These are phyloP conservation scores for Mormyrus hasselquistii DNA, from an alignment of 2,797 vertebrate genomes.

Conservation along the genomic window DNA sequence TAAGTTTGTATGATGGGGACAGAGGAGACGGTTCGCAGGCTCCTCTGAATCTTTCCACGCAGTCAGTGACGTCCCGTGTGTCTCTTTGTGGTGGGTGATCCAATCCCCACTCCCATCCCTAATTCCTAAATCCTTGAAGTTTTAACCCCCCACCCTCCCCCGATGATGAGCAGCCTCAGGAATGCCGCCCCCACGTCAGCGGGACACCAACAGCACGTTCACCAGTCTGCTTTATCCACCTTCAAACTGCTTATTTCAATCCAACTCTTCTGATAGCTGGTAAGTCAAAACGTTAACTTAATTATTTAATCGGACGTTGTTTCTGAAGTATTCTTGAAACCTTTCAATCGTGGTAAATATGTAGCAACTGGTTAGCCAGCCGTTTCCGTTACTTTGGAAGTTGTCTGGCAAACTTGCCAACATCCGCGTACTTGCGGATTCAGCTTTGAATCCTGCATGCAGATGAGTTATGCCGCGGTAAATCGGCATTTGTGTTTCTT, in stretches of 20 bases:
- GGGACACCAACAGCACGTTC: background rate
- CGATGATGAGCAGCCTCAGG: constrained; percentile 20
- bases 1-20: background rate
- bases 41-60: background rate
- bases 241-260: background rate
- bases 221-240: background rate
- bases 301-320: background rate
- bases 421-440: background rate
- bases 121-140: background rate
- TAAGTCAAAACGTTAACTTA: background rate
- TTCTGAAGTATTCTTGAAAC: background rate
- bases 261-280: background rate
- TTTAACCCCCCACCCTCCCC: background rate
- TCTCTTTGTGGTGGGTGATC: background rate
- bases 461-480: background rate
- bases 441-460: background rate
- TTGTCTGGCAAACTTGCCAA: background rate
- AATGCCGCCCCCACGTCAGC: constrained; percentile 23
- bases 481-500: background rate
- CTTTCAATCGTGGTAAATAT: background rate
- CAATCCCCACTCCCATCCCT: background rate
- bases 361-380: background rate
- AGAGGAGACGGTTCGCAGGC: background rate
- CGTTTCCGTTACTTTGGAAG: constrained; percentile 15
- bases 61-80: background rate